Conservation (phyloP, 2,888 invertebrate species). For the Ctena decussata region DNA sequence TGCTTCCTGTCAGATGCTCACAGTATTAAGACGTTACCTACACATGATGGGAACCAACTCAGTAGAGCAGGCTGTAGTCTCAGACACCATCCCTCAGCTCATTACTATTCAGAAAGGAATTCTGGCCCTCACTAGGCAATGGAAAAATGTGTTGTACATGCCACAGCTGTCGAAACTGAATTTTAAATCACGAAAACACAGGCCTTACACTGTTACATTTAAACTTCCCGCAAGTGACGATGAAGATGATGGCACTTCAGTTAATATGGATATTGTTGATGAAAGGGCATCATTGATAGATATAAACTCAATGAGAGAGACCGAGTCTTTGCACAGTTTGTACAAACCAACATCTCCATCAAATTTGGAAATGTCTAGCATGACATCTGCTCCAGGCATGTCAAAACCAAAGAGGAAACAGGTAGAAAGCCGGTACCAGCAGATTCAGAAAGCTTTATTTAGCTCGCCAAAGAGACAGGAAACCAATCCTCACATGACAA, state of each 20-base stretch:
- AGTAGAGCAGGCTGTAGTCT: slow-evolving; percentile 94
- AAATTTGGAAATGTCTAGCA: slow-evolving; percentile 42
- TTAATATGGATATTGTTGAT: slow-evolving; percentile 91
- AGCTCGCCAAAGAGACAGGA: slow-evolving; percentile 65
- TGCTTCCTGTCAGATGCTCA: slow-evolving; percentile 97
- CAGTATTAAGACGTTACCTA: slow-evolving; percentile 93
- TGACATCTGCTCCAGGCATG: slow-evolving; percentile 44
- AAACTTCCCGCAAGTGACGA: slow-evolving; percentile 89
- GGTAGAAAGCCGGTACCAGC: neutral
- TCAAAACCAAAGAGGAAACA: slow-evolving; percentile 13
- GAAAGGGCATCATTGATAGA: slow-evolving; percentile 91
- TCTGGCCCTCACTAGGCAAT: slow-evolving; percentile 98
- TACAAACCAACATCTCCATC: slow-evolving; percentile 22
- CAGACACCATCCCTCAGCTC: slow-evolving; percentile 94
- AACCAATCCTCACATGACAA: slow-evolving; percentile 58
- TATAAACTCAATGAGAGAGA: slow-evolving; percentile 24
- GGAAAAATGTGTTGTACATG: slow-evolving; percentile 98
- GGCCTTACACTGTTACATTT: slow-evolving; percentile 93
- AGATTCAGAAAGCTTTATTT: slow-evolving; percentile 42
- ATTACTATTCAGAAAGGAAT: slow-evolving; percentile 97
- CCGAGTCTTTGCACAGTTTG: slow-evolving; percentile 24
- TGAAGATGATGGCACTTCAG: slow-evolving; percentile 81
- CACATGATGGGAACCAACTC: slow-evolving; percentile 92
- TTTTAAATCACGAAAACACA: slow-evolving; percentile 90
- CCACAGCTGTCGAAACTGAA: slow-evolving; percentile 96